These are phyloP conservation scores for Drosophila tropicalis DNA, from an alignment of 1,140 invertebrate genomes.

Conservation along the genomic window DNA sequence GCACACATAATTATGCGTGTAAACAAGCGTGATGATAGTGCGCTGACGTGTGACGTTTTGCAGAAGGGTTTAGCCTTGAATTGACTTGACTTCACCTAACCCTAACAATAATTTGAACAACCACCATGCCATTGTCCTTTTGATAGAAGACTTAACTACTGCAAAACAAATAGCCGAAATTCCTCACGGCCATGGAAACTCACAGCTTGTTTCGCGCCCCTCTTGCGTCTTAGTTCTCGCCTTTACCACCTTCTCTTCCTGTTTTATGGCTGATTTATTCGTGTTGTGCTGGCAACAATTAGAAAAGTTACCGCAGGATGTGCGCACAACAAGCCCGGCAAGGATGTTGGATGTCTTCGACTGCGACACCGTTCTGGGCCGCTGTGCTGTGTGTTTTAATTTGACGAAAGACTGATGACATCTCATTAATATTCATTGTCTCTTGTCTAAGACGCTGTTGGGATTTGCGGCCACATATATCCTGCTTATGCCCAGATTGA, in stretches of 20 bases:
- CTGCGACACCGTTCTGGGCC: slow-evolving; percentile 44
- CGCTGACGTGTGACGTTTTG: slow-evolving; percentile 66
- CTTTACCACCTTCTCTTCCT: slow-evolving; percentile 27
- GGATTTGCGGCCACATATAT: slow-evolving; percentile 73
- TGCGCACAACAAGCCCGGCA: slow-evolving; percentile 38
- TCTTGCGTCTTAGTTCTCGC: background rate
- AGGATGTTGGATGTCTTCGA: slow-evolving; percentile 24
- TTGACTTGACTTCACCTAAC: slow-evolving; percentile 1
- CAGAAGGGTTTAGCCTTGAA: slow-evolving; percentile 35
- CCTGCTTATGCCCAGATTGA: slow-evolving; percentile 52
- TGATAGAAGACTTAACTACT: slow-evolving; percentile 54
- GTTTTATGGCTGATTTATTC: slow-evolving; percentile 78
- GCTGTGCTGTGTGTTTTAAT: slow-evolving; percentile 75
- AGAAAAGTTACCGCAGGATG: slow-evolving; percentile 81
- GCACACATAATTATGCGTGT: slow-evolving; percentile 77
- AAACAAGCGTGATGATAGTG: slow-evolving; percentile 80
- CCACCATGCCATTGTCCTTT: slow-evolving; percentile 22
- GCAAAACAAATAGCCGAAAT: slow-evolving; percentile 73
- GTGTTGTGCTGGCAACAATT: slow-evolving; percentile 80
- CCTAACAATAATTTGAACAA: slow-evolving; percentile 4
- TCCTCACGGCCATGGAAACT: slow-evolving; percentile 24
- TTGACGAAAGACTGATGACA: slow-evolving; percentile 82
- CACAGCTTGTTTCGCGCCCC: background rate
- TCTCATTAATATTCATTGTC: slow-evolving; percentile 83
- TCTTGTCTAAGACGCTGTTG: slow-evolving; percentile 60